Base-by-base conservation (phyloP, 2,888 invertebrate species). In the Mylabris sibirica region DNA sequence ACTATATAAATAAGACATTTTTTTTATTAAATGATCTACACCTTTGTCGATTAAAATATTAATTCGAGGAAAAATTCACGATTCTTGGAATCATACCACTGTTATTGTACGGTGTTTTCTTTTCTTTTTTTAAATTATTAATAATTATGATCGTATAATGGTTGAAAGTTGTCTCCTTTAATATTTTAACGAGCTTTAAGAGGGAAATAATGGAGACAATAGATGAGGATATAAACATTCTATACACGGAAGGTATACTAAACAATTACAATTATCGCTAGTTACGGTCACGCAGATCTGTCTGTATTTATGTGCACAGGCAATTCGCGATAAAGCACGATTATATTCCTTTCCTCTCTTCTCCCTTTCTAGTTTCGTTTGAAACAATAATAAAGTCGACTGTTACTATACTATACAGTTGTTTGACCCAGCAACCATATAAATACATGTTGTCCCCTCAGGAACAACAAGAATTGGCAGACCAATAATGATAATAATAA, bases 181-280 rank as follows among this genome's bases (percentile, higher is more conserved):
- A 20, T 20, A 17, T 30, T n/a, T 24, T 3, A n/a, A 17, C 26
- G 12, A 20, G n/a, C 12, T 26, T 60, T 8, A 9, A 11, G 35
- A 22, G 17, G n/a, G 9, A 35, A 38, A 64, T 61, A 35, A 30
- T 34, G 41, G 65, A 60, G 63, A 53, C 26, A 53, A 22, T 17
- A 63, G 30, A 17, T 24, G 17, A 41, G 24, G 14, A 44, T 57
- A 20, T 9, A 20, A 20, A 49, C 49, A 49, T 49, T 49, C 20
- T 49, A 49, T 49, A 66, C 64, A 69, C 66, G 66, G 66, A 69
- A 69, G 69, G 66, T 44, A 44, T 53, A 63, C 60, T 59, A 63
- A 69, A 65, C 69, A 69, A 69, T 69, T 63, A 66, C 65, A 69
- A 65, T 69, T 69, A 69, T 69, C 68, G 68, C 65, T 59, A 69